Evolutionary conservation across 2,113 vertebrate genomes (phyloP).

Genomic region (Solea solea): DNA sequence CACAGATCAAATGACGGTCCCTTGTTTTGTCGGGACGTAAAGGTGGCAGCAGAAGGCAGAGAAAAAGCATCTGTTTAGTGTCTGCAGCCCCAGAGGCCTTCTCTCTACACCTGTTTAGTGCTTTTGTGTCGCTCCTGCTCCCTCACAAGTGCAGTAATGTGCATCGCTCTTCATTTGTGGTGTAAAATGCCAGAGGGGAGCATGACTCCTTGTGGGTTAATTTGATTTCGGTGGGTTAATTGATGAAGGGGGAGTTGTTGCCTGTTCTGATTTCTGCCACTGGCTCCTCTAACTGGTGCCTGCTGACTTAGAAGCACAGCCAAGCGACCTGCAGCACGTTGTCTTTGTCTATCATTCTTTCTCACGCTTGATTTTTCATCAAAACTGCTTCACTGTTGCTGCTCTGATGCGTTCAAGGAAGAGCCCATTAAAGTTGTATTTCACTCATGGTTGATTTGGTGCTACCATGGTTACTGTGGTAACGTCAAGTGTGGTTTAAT

Average conservation of each 20-base stretch:
- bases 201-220: slow-evolving; percentile 71
- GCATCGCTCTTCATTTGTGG: slow-evolving; percentile 68
- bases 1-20: slow-evolving; percentile 77
- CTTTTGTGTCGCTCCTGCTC: slow-evolving; percentile 50
- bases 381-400: not conserved
- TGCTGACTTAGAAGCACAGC: slow-evolving; percentile 23
- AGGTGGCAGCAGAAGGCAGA: slow-evolving; percentile 72
- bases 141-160: slow-evolving; percentile 56
- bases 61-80: slow-evolving; percentile 76
- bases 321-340: not conserved
- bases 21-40: slow-evolving; percentile 76
- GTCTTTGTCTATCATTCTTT: slow-evolving; percentile 33
- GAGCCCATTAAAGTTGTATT: slow-evolving; percentile 10
- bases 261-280: slow-evolving; percentile 67
- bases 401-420: not conserved
- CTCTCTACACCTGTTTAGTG: slow-evolving; percentile 71
- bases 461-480: slow-evolving; percentile 1
- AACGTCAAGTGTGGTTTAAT: slow-evolving; percentile 13
- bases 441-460: slow-evolving; percentile 1
- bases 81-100: slow-evolving; percentile 61
- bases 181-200: slow-evolving; percentile 66
- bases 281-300: slow-evolving; percentile 52
- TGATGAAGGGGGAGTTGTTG: slow-evolving; percentile 68
- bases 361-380: not conserved
- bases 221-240: slow-evolving; percentile 76